Conservation (phyloP, 2,797 vertebrate species). For the Hippoglossus hippoglossus region DNA sequence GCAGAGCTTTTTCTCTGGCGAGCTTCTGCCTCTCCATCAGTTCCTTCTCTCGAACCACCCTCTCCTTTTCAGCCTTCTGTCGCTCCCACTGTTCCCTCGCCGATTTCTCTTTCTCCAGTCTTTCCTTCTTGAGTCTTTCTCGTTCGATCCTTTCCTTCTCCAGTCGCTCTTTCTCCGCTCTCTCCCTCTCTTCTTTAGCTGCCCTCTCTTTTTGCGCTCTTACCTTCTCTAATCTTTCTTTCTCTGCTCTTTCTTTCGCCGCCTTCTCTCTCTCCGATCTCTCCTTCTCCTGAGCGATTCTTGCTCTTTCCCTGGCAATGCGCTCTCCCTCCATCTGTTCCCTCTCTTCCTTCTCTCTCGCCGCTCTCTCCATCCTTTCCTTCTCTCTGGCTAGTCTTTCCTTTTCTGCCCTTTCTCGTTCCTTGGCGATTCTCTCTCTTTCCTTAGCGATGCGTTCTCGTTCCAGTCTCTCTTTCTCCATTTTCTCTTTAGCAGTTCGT, state of each 20-base stretch:
- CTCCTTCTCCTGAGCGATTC: slow-evolving; percentile 1
- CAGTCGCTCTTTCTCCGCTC: neutral
- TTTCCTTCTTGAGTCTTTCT: slow-evolving; percentile 14
- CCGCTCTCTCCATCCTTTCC: neutral
- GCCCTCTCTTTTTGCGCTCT: neutral
- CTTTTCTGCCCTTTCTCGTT: slow-evolving; percentile 3
- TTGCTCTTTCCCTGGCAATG: too few relatives aligned
- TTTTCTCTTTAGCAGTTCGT: neutral
- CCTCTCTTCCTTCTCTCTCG: slow-evolving; percentile 28
- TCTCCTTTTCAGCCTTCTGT: neutral
- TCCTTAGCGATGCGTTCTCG: slow-evolving; percentile 1
- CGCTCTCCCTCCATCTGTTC: neutral
- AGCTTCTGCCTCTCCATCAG: slow-evolving; percentile 6
- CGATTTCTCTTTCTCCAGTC: slow-evolving; percentile 1
- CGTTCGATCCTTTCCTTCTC: slow-evolving; percentile 10
- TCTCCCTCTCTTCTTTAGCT: neutral
- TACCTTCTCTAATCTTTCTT: slow-evolving; percentile 3
- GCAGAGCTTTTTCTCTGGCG: neutral
- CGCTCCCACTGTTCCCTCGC: slow-evolving; percentile 3
- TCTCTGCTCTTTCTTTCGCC: neutral
- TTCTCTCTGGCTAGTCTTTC: neutral
- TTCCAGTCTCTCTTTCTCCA: neutral
- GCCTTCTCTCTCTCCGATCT: slow-evolving; percentile 1
- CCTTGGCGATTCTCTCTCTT: neutral
- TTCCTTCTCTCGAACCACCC: neutral